A percentile compares a stretch with the other conserved stretches of the same genome.
These are phyloP conservation scores for Eugnorisma glareosa DNA, from an alignment of 2,888 invertebrate genomes.

Conservation along the genomic window DNA sequence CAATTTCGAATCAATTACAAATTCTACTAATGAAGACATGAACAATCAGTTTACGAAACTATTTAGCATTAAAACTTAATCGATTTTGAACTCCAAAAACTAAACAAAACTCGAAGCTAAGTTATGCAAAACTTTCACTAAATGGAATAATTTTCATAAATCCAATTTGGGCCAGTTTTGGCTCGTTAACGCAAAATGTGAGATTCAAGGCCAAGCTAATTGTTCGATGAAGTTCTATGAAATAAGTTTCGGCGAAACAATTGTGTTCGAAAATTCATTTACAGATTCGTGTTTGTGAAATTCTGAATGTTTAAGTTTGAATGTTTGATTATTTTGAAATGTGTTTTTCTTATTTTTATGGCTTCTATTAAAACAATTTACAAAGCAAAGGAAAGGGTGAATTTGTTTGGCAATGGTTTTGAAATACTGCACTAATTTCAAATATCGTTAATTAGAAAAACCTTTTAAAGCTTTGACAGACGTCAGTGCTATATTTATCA, in stretches of 20 bases:
- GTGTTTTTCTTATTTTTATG: constrained; percentile 37
- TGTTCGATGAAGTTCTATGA: constrained; percentile 52
- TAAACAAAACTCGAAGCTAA: constrained; percentile 53
- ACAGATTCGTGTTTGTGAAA: constrained; percentile 47
- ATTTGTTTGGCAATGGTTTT: background rate
- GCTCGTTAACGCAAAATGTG: constrained; percentile 60
- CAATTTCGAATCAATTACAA: background rate
- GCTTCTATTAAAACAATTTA: constrained; percentile 43
- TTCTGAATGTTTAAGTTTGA: constrained; percentile 12
- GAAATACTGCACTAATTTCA: background rate
- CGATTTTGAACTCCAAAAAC: constrained; percentile 53
- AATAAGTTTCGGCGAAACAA: constrained; percentile 55
- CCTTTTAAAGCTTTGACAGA: background rate
- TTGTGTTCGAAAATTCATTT: constrained; percentile 54
- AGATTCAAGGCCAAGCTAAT: constrained; percentile 51
- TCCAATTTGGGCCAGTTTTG: constrained; percentile 62
- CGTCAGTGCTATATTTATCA: background rate
- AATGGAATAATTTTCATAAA: constrained; percentile 67
- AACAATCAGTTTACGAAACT: constrained; percentile 23
- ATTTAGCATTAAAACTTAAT: constrained; percentile 52
- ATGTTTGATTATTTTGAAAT: constrained; percentile 18
- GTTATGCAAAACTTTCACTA: constrained; percentile 53
- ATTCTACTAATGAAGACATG: constrained; percentile 21
- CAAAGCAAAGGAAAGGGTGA: background rate
- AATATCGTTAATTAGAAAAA: background rate